Evolutionary conservation across 37 sponge, comb jelly and placozoan genomes (phyloP), one percentile per base, ranked within the genome.

Genomic region (Ianthella basta): DNA sequence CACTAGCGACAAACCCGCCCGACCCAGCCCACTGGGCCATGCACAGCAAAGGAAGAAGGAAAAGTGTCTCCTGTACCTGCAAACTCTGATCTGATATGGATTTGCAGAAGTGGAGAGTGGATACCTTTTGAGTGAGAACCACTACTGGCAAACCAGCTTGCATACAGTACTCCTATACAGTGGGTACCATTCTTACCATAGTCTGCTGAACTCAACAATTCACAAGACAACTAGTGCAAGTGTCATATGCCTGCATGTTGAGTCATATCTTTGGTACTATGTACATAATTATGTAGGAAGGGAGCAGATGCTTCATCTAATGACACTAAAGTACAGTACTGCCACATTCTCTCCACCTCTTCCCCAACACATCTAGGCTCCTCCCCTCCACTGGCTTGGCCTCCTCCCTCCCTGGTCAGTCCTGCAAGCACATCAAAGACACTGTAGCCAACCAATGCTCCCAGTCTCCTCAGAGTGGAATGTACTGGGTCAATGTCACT

Each of bases 391-490:
- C 29, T 36, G 82, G 82, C 6, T 39, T 0, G 0, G 18, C 65
- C 40, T 15, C 23, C 29, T 82, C 82, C 34, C 82, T 82, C 25
- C 63, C 65, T 63, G 82, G 65, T 44, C 34, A 63, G 63, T 82
- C 82, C 12, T 82, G 82, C 34, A 82, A 82, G 33, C 82, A 82
- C 67, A 82, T 82, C 25, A 82, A 65, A 82, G 65, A 82, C 38
- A 64, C 65, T 64, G 4, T 82, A 59, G 65, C 82, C 32, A 60
- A 60, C 65, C 13, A 63, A 20, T 82, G 82, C 34, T 36, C 32
- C 33, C 53, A 82, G 1, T 41, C 65, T 32, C 82, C 82, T 35
- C 63, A 60, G 38, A 82, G 67, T 82, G 82, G 82, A 36, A 13
- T 38, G 24, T 82, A 82, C 50, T 82, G 82, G 82, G 82, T 82